Percentiles rank a stretch among this genome's conserved stretches.
These are phyloP conservation scores for Carassius carassius DNA, from an alignment of 2,113 vertebrate species.

Conservation along the genomic window DNA sequence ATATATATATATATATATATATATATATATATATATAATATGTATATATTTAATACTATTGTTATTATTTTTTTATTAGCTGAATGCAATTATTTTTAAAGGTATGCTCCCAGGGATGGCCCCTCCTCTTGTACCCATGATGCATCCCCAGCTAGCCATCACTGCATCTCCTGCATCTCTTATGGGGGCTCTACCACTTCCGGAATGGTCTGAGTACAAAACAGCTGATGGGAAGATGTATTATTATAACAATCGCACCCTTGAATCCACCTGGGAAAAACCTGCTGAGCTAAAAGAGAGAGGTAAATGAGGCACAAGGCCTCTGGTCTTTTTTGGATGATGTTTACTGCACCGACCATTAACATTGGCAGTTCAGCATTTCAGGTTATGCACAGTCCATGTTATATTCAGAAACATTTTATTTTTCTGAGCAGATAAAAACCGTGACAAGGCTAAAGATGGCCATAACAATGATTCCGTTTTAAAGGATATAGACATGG, in stretches of 20 bases:
- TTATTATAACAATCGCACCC: constrained; percentile 96
- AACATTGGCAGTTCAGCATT: not conserved
- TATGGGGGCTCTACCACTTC: constrained; percentile 83
- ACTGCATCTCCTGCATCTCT: constrained; percentile 85
- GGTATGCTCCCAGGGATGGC: constrained; percentile 95
- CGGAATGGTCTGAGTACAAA: constrained; percentile 97
- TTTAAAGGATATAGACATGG: constrained; percentile 89
- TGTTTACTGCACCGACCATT: not conserved
- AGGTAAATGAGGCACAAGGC: constrained; percentile 70
- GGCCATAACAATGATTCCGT: constrained; percentile 85
- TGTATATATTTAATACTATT: no score
- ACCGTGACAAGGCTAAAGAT: constrained; percentile 87
- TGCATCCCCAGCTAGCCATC: constrained; percentile 94
- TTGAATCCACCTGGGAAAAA: constrained; percentile 98
- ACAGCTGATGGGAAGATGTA: constrained; percentile 94
- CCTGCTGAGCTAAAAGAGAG: constrained; percentile 89
- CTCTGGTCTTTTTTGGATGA: not conserved
- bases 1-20: no score
- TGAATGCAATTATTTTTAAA: constrained; percentile 54
- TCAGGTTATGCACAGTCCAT: no score
- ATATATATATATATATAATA: no score
- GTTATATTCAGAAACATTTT: not conserved
- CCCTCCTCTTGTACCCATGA: constrained; percentile 96
- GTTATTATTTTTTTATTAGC: no score
- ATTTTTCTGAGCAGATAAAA: constrained; percentile 76